Conservation (phyloP, 2,797 vertebrate species). For the Heteromormyrus szaboi region DNA sequence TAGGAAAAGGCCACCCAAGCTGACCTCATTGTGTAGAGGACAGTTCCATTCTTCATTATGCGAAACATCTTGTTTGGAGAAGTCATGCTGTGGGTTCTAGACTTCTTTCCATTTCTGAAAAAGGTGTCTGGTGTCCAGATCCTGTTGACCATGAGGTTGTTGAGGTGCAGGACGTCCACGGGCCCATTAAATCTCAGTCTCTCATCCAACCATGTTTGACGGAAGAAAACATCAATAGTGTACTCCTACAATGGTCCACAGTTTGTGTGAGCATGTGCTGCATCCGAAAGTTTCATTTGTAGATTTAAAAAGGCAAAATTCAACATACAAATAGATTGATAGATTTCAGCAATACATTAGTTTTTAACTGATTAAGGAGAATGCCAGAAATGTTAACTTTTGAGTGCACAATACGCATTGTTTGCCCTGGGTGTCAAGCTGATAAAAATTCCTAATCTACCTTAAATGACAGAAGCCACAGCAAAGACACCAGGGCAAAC, state of each 20-base stretch:
- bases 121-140: conserved; percentile 76
- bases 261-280: background rate
- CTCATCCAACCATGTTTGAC: conserved; percentile 73
- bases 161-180: conserved; percentile 64
- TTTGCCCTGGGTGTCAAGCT: conserved; percentile 54
- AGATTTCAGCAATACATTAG: background rate
- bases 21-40: conserved; percentile 75
- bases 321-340: background rate
- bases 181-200: conserved; percentile 66
- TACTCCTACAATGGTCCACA: conserved; percentile 35
- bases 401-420: background rate
- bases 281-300: background rate
- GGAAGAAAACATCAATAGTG: conserved; percentile 72
- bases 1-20: background rate
- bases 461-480: conserved; percentile 33
- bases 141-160: conserved; percentile 71
- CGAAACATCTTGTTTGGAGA: conserved; percentile 74
- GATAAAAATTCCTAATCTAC: conserved; percentile 57
- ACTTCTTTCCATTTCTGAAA: conserved; percentile 67
- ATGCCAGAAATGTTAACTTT: background rate
- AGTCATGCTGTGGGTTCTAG: conserved; percentile 69
- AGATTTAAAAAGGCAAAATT: background rate
- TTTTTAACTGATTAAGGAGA: background rate
- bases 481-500: conserved; percentile 3
- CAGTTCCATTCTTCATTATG: conserved; percentile 74